phyloP scores from a whole-genome alignment of 1,140 invertebrate genomes.

The Berghia stephanieae region DNA sequence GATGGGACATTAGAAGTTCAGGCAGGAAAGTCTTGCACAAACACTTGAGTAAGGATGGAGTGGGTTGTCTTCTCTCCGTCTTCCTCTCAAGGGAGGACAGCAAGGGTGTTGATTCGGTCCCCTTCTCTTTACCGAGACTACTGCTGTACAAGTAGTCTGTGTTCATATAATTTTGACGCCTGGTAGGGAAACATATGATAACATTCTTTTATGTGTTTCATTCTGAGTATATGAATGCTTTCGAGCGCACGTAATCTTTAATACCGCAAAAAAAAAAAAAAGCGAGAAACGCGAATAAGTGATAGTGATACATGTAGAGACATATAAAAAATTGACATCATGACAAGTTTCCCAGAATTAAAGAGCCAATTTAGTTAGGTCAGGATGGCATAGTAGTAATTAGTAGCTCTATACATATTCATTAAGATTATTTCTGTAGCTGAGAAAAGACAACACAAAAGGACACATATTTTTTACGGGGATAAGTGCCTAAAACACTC shows the following conservation, averaged over 20 bases:
- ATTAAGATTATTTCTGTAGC: background rate
- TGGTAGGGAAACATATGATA: background rate
- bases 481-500: background rate
- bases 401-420: background rate
- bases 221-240: background rate
- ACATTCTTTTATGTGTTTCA: background rate
- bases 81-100: background rate
- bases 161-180: background rate
- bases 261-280: too few species aligned
- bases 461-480: background rate
- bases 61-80: background rate
- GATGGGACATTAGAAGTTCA: constrained; percentile 26
- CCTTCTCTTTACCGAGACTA: background rate
- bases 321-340: background rate
- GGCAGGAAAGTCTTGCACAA: constrained; percentile 30
- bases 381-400: background rate
- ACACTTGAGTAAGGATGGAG: constrained; percentile 25
- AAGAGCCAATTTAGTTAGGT: background rate
- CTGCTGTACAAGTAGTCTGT: background rate
- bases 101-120: background rate
- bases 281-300: too few species aligned
- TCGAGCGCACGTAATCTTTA: too few species aligned
- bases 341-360: background rate
- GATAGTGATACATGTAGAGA: too few species aligned
- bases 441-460: background rate